Evolutionary conservation across 2,888 invertebrate genomes (phyloP).

Genomic region (Rhamphomyia laevipes): DNA sequence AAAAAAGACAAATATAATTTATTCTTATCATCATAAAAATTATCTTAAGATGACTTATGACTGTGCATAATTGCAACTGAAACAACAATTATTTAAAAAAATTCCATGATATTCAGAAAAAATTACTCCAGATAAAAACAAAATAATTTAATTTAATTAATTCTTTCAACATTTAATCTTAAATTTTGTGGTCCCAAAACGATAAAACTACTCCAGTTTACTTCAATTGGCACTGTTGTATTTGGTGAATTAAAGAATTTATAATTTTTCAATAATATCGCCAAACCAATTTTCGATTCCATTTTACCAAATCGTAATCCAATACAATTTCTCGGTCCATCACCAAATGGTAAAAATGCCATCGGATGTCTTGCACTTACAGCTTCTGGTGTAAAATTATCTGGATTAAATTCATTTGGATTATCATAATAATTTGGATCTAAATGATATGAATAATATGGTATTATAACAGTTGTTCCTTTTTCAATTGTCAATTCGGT

Average conservation of each 20-base stretch:
- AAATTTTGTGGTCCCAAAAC: background rate
- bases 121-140: too few species aligned
- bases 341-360: slow-evolving; percentile 15
- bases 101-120: too few species aligned
- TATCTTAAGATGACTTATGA: too few species aligned
- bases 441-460: slow-evolving; percentile 42
- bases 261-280: slow-evolving; percentile 23
- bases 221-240: background rate
- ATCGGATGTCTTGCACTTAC: slow-evolving; percentile 36
- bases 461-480: slow-evolving; percentile 39
- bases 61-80: too few species aligned
- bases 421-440: slow-evolving; percentile 44
- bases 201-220: background rate
- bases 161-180: background rate
- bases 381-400: slow-evolving; percentile 42
- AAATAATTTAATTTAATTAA: background rate
- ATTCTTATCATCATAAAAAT: too few species aligned
- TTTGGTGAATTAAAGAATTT: slow-evolving; percentile 16
- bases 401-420: slow-evolving; percentile 46
- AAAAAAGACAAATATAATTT: too few species aligned
- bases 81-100: too few species aligned
- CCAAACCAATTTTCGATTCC: slow-evolving; percentile 27
- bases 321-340: slow-evolving; percentile 22
- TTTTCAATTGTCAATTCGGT: slow-evolving; percentile 37
- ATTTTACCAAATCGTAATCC: slow-evolving; percentile 34